Conservation (phyloP, 2,797 vertebrate genomes). For the Neoniphon sammara region DNA sequence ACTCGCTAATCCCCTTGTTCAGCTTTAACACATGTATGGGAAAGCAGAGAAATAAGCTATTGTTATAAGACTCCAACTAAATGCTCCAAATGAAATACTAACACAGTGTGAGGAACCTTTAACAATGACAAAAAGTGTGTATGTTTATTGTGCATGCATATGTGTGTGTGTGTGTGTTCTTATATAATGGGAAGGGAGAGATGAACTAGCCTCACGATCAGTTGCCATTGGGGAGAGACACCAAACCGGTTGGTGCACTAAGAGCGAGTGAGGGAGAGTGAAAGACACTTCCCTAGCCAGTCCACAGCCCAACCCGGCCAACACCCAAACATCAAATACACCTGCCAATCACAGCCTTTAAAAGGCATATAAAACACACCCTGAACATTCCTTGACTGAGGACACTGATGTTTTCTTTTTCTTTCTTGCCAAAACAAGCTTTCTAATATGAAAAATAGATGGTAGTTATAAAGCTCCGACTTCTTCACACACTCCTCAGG, state of each 20-base stretch:
- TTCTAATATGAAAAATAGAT: conserved; percentile 24
- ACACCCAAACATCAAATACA: conserved; percentile 55
- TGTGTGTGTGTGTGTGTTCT: background rate
- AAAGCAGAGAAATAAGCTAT: background rate
- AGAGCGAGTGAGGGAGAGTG: background rate
- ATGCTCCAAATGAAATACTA: background rate
- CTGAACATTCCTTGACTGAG: background rate
- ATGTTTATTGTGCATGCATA: background rate
- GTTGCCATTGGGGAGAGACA: conserved; percentile 11
- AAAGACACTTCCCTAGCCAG: background rate
- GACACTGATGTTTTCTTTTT: conserved; percentile 1
- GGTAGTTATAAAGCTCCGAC: background rate
- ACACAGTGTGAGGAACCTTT: background rate
- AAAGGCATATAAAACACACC: conserved; percentile 45
- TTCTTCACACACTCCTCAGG: background rate
- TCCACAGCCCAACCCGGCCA: conserved; percentile 32
- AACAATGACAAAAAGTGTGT: background rate
- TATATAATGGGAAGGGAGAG: background rate
- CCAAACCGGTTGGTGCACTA: conserved; percentile 54
- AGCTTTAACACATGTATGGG: background rate
- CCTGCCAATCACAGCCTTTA: conserved; percentile 31
- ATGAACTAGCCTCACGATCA: background rate
- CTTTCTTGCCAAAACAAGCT: conserved; percentile 10
- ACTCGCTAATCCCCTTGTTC: background rate
- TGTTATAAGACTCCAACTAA: background rate